A percentile compares a stretch with the other conserved stretches of the same genome.
Conservation (phyloP, 2,888 invertebrate species). For the Nymphalis c-album region DNA sequence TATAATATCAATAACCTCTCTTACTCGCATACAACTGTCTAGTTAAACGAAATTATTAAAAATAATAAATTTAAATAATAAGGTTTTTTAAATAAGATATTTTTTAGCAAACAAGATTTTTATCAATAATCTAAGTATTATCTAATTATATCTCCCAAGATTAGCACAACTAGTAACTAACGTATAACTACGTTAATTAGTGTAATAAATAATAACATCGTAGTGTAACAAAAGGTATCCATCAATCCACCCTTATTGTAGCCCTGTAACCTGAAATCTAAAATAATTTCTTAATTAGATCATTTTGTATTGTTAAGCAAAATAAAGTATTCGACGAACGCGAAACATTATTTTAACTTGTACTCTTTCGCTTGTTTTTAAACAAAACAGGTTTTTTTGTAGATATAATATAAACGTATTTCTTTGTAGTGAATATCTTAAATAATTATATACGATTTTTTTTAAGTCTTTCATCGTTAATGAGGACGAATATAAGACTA, state of each 20-base stretch:
- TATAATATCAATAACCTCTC: no score
- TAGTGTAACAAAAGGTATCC: conserved; percentile 51
- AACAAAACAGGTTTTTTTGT: not conserved
- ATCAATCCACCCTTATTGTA: conserved; percentile 63
- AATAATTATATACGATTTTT: not conserved
- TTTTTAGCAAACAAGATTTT: no score
- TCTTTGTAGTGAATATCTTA: not conserved
- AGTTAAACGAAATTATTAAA: no score
- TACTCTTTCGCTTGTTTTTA: not conserved
- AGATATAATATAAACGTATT: not conserved
- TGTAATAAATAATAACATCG: conserved; percentile 57
- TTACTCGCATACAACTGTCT: no score
- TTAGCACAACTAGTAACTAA: conserved; percentile 2
- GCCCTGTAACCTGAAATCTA: conserved; percentile 79
- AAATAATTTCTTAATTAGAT: conserved; percentile 61
- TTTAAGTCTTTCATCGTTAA: not conserved
- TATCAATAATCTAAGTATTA: not conserved
- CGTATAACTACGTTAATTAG: conserved; percentile 31
- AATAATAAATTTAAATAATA: no score
- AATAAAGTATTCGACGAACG: not conserved
- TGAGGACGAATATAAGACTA: not conserved
- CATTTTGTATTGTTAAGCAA: conserved; percentile 35
- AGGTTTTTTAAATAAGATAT: no score
- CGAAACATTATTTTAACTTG: not conserved
- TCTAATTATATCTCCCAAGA: not conserved